Base-by-base conservation (phyloP, 2,113 vertebrate genomes). In the Petrocephalus microphthalmus region DNA sequence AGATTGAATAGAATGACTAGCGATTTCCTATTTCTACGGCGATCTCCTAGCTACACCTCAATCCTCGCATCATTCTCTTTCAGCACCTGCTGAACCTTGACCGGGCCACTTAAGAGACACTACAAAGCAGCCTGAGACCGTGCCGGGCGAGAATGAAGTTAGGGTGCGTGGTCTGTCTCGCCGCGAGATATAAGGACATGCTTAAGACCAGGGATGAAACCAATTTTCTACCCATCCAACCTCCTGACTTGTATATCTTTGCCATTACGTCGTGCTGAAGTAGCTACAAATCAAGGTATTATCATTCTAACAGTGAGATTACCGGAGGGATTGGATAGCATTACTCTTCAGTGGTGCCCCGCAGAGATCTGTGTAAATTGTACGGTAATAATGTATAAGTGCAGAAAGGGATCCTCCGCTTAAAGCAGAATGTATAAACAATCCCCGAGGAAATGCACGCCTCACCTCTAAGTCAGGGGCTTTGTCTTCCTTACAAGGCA, bases 141-240 rank as follows among this genome's bases (percentile, higher is more conserved):
- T 89, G 57, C 54, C 53, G 67, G 90, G 8, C 1, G 11, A 89
- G 87, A 94, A 91, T 87, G 91, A 89, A 88, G 71, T 88, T 74
- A 90, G 92, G 89, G 87, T 54, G 56, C 89, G 64, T 67, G 85
- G 87, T 60, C 91, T 74, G 53, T 89, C 86, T 49, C 89, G 54
- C 90, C 89, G 89, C 25, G 54, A 91, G 87, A 92, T 92, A 90
- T 71, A n/a, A 89, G 88, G 86, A 25, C 88, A 92, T 22, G 74
- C 71, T 83, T 88, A 81, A 85, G 87, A 87, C 57, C 90, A 84
- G 91, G 92, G 91, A 91, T 88, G 90, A 91, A 93, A 88, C 25
- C 19, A 20, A 91, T 91, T 94, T 94, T 90, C 89, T 91, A 90
- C 91, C 90, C 25, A 47, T 89, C 91, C 37, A 92, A 91, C 37